phyloP scores from a whole-genome alignment of 2,888 invertebrate genomes.

The Zhuqinia jingwanae region DNA sequence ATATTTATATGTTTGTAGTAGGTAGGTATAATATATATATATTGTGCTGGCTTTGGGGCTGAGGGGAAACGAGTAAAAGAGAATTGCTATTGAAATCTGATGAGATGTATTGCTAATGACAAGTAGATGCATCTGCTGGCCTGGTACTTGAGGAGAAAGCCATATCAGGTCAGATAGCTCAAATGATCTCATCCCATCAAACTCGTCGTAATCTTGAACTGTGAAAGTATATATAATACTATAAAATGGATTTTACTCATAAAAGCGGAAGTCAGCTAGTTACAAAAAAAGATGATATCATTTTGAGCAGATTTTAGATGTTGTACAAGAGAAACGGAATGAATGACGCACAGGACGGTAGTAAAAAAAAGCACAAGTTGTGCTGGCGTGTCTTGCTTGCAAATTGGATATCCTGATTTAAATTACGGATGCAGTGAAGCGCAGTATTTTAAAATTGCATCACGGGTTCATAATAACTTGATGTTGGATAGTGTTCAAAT shows the following conservation, averaged over 20 bases:
- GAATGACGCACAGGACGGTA: not conserved
- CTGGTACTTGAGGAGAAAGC: conserved; percentile 2
- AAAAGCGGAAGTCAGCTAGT: not conserved
- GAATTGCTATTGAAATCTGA: conserved; percentile 14
- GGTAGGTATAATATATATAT: not conserved
- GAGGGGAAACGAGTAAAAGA: not conserved
- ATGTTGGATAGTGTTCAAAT: no score
- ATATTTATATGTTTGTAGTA: conserved; percentile 10
- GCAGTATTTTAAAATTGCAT: no score
- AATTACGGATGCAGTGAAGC: not conserved
- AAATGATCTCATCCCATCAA: conserved; percentile 24
- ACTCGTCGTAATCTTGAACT: conserved; percentile 8
- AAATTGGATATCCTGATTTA: not conserved
- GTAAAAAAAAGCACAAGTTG: not conserved
- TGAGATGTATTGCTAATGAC: conserved; percentile 65
- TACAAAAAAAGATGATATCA: not conserved
- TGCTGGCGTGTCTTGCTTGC: not conserved
- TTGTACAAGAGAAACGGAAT: not conserved
- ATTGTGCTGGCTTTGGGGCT: no score
- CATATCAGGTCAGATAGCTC: not conserved
- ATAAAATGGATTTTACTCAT: conserved; percentile 22
- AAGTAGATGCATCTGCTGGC: conserved; percentile 35
- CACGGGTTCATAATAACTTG: no score
- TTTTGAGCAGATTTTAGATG: not conserved
- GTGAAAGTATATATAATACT: conserved; percentile 22